Evolutionary conservation across 64 coral and sea anemone species (phyloP).

Genomic region (Porites australiensis): DNA sequence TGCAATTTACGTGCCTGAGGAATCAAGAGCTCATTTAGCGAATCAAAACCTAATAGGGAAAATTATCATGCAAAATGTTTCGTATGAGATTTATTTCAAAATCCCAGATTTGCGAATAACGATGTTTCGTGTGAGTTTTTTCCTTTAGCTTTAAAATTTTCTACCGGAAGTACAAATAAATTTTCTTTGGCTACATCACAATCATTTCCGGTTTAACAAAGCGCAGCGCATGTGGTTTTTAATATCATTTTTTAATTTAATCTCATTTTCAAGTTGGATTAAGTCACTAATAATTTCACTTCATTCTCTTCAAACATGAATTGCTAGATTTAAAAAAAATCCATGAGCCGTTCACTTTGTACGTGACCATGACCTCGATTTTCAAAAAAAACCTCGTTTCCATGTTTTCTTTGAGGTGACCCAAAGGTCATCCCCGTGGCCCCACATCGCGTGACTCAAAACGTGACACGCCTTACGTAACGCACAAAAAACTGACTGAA

Average conservation of each 20-base stretch:
- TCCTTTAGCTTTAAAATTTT: not conserved
- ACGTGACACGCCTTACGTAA: not conserved
- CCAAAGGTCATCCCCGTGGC: no score
- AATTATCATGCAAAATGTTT: not conserved
- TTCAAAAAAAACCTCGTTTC: not conserved
- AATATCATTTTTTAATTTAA: not conserved
- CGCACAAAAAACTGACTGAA: not conserved
- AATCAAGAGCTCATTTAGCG: not conserved
- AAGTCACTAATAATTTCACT: not conserved
- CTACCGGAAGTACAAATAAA: not conserved
- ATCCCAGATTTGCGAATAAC: not conserved
- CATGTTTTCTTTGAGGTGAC: not conserved
- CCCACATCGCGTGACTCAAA: no score
- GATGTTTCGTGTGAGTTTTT: no score
- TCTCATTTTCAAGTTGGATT: not conserved
- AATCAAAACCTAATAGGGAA: not conserved
- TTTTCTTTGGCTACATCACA: not conserved
- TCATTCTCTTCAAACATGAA: not conserved
- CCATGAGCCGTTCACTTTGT: not conserved
- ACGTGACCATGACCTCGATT: constrained; percentile 2
- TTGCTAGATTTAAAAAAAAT: not conserved
- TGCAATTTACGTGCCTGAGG: not conserved
- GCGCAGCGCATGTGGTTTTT: not conserved
- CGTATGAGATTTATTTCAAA: not conserved
- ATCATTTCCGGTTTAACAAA: constrained; percentile 19